Evolutionary conservation across 1,140 invertebrate species (phyloP).

Genomic region (Drosophila sturtevanti): DNA sequence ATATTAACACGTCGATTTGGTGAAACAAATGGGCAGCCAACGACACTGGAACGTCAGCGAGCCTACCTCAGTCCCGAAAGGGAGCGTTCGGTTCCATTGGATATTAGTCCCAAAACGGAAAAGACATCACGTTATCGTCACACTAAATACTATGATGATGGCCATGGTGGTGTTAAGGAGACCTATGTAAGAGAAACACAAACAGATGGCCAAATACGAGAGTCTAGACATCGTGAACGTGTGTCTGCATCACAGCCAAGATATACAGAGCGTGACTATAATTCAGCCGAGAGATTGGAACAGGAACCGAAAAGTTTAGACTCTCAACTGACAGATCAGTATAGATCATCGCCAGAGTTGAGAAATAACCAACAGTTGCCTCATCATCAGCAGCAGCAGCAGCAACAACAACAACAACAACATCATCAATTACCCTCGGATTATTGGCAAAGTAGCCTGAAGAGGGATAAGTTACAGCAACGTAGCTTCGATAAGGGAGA

Average conservation of each 20-base stretch:
- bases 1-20: constrained; percentile 81
- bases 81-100: background rate
- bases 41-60: constrained; percentile 57
- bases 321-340: constrained; percentile 84
- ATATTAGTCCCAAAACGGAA: constrained; percentile 49
- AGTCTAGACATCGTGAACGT: constrained; percentile 83
- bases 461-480: constrained; percentile 78
- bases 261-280: constrained; percentile 59
- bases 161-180: constrained; percentile 83
- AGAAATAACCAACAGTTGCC: constrained; percentile 69
- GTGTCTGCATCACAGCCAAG: constrained; percentile 70
- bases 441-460: constrained; percentile 81
- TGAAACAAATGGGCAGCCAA: constrained; percentile 23
- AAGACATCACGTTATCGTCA: constrained; percentile 75
- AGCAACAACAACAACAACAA: constrained; percentile 44
- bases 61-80: constrained; percentile 39
- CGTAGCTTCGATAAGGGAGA: constrained; percentile 85
- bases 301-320: constrained; percentile 87
- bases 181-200: constrained; percentile 84
- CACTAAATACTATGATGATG: constrained; percentile 82
- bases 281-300: constrained; percentile 81
- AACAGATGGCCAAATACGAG: constrained; percentile 85
- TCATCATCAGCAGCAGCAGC: constrained; percentile 45
- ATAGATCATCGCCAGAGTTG: constrained; percentile 84
- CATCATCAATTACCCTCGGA: constrained; percentile 68